Evolutionary conservation across 2,113 vertebrate species (phyloP), one percentile per base, ranked within the genome.

Genomic region (Percopsis transmontana): DNA sequence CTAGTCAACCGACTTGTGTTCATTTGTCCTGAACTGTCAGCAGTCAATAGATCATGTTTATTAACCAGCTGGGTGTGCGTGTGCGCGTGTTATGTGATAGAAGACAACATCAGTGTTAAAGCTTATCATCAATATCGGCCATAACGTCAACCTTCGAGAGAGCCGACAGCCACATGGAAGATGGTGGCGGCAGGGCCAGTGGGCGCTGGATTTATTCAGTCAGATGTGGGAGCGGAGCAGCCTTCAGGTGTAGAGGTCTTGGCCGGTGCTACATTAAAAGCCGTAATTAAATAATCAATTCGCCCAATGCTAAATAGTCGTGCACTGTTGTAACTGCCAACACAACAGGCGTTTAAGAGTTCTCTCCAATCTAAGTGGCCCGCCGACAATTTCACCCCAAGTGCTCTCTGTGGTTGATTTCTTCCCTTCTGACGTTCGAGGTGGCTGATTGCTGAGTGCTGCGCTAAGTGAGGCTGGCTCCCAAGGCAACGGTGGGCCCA

Each of bases 401-500:
- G 55, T 47, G 18, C 54, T 60, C 39, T 54, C 14, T 12, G 14
- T 14, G 33, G 40, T 18, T 62, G 68, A 64, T 70, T 70, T 42
- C n/a, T 48, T 54, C 73, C 6, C 38, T 33, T 52, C 13, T 65
- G 57, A 59, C 58, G 62, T 9, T 39, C 24, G 51, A 45, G 16
- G 52, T 21, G 48, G 79, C 20, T 83, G 76, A 85, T 80, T 82
- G 65, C 44, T 18, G 53, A 84, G 74, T 75, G 83, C 53, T 38
- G 54, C 63, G 68, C 77, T 53, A 61, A 48, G 70, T 16, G n/a
- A 15, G 24, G 40, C 50, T 3, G 42, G 19, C 54, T 76, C 57
- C 66, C 74, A 76, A 47, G 70, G 59, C 63, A 84, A 82, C 55
- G 1, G 16, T 12, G 40, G 44, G 56, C 27, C 24, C 68, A 58